Evolutionary conservation across 2,113 vertebrate genomes (phyloP).

Genomic region (Benitochromis conjunctus): DNA sequence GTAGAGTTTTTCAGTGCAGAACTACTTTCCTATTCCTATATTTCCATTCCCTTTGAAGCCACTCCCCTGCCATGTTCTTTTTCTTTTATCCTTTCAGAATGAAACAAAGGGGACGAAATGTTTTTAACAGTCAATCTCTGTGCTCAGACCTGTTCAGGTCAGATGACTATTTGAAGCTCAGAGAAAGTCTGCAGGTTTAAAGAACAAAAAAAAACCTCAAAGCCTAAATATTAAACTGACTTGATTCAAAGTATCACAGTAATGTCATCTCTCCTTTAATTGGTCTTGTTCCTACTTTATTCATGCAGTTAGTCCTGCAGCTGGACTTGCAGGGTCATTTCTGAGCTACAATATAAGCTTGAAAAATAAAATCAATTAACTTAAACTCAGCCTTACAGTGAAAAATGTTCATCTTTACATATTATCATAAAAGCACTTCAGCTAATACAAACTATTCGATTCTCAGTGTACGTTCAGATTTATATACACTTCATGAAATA

Average conservation of each 20-base stretch:
- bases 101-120: not conserved
- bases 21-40: not conserved
- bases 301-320: no score
- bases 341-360: not conserved
- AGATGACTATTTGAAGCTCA: not conserved
- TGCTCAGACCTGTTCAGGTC: not conserved
- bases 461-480: not conserved
- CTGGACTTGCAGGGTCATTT: not conserved
- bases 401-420: not conserved
- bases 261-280: not conserved
- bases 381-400: not conserved
- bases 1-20: not conserved
- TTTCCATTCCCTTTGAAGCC: slow-evolving; percentile 4
- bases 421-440: not conserved
- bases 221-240: not conserved
- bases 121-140: not conserved
- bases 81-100: not conserved
- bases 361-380: not conserved
- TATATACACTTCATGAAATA: not conserved
- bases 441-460: not conserved
- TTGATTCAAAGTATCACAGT: not conserved
- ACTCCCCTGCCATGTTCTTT: not conserved
- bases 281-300: not conserved
- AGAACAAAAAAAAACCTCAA: not conserved
- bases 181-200: not conserved